These are phyloP conservation scores for Cerastis rubricosa DNA, from an alignment of 2,888 invertebrate genomes.

Conservation along the genomic window DNA sequence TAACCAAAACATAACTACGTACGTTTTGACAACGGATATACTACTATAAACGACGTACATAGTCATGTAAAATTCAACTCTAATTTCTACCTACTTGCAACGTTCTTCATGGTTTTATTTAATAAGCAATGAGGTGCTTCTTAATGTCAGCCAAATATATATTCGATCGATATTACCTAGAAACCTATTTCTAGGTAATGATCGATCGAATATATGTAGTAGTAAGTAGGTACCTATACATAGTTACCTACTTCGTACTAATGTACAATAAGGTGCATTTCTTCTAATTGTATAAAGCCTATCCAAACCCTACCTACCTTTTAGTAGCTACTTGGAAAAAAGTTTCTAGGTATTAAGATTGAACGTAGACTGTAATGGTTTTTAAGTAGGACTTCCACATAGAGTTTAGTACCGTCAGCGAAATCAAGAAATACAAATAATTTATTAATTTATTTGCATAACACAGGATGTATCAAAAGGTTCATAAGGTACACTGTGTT, in stretches of 20 bases:
- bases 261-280: not conserved
- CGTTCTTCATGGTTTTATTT: slow-evolving; percentile 32
- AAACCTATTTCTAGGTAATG: too few species aligned
- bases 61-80: slow-evolving; percentile 48
- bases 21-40: slow-evolving; percentile 7
- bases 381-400: not conserved
- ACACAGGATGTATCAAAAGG: too few species aligned
- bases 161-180: too few species aligned
- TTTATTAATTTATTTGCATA: too few species aligned
- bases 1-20: not conserved
- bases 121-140: slow-evolving; percentile 27
- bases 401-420: not conserved
- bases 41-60: not conserved
- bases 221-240: too few species aligned
- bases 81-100: slow-evolving; percentile 40
- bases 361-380: not conserved
- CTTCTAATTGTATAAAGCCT: not conserved
- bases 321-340: not conserved
- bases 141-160: slow-evolving; percentile 5
- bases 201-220: too few species aligned
- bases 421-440: not conserved
- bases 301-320: too few species aligned
- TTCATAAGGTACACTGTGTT: too few species aligned
- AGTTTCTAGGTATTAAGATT: not conserved
- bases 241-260: not conserved